Evolutionary conservation across 2,113 vertebrate genomes (phyloP), one percentile per base, ranked within the genome.

Genomic region (Perccottus glenii): DNA sequence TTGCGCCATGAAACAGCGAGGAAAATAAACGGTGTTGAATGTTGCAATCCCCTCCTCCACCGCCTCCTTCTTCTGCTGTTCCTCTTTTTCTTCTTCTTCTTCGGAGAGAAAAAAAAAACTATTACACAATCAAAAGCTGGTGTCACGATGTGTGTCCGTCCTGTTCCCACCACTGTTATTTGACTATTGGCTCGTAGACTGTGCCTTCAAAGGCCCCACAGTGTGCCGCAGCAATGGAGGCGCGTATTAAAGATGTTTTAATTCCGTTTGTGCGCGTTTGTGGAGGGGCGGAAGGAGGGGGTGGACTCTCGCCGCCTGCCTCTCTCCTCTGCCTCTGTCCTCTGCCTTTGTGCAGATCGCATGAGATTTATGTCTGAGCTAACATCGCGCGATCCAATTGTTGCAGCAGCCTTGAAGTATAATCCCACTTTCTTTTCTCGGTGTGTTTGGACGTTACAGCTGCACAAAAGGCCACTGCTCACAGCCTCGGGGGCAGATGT

Each of bases 1-100:
- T 94, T 90, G 88, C 88, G 88, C 92, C 90, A 93, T 93, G 87
- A 81, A 93, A 91, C 64, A 89, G 61, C 69, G 77, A 70, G 73
- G 72, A 85, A 83, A 83, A 82, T 57, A 69, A 81, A 73, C 44
- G 63, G 45, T 71, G 75, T 60, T 78, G 80, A 75, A 85, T 70
- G 85, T 73, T 83, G 75, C 73, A 73, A 78, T 84, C 70, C 82
- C 68, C 72, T 76, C 70, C 69, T 67, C 83, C 64, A 75, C 77
- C 61, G 75, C 72, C 36, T 75, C 70, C 75, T 15, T 78, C 77
- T 42, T 73, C 63, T 8, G 59, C 51, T 8, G 46, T 58, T 11
- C 70, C 70, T 36, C 64, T 33, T 63, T 52, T 42, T 57, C 67
- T 59, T 53, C 43, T 52, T 66, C 68, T 73, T 71, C 78, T 73